These are phyloP conservation scores for Macropodus opercularis DNA, from an alignment of 2,797 vertebrate species.

Conservation along the genomic window DNA sequence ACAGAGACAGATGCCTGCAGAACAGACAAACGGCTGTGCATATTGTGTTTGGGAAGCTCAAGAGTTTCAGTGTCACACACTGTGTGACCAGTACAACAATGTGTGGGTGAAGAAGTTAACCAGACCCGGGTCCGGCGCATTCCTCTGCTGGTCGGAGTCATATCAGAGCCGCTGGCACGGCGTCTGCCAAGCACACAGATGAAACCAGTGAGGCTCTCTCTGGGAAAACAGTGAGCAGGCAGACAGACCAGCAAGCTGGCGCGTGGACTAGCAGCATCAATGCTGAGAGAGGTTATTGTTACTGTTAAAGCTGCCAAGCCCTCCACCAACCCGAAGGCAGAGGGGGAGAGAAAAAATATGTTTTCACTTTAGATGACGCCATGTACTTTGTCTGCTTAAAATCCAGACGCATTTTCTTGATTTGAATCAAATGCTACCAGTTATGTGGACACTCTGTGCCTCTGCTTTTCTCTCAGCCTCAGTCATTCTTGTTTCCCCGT, in stretches of 20 bases:
- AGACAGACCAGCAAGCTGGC: slow-evolving; percentile 51
- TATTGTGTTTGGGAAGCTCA: slow-evolving; percentile 66
- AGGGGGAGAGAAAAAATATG: slow-evolving; percentile 66
- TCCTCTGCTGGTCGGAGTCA: slow-evolving; percentile 61
- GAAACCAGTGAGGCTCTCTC: slow-evolving; percentile 56
- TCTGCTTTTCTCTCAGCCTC: slow-evolving; percentile 34
- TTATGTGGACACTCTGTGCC: slow-evolving; percentile 51
- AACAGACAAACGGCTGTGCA: slow-evolving; percentile 71
- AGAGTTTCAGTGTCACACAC: slow-evolving; percentile 64
- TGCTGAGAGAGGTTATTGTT: slow-evolving; percentile 69
- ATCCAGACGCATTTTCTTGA: slow-evolving; percentile 62
- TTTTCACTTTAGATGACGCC: slow-evolving; percentile 75
- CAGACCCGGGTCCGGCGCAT: slow-evolving; percentile 62
- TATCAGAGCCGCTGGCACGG: slow-evolving; percentile 50
- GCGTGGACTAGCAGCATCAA: slow-evolving; percentile 62
- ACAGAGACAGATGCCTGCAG: slow-evolving; percentile 58
- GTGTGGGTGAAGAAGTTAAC: slow-evolving; percentile 73
- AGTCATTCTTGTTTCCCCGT: slow-evolving; percentile 25
- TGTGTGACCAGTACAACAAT: slow-evolving; percentile 52
- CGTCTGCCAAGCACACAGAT: slow-evolving; percentile 61
- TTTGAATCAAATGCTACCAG: slow-evolving; percentile 69
- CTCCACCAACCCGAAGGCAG: slow-evolving; percentile 66
- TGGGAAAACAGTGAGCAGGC: slow-evolving; percentile 57
- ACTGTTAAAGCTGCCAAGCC: slow-evolving; percentile 67
- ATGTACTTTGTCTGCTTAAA: slow-evolving; percentile 66